These are phyloP conservation scores for Chrysolina oricalcia DNA, from an alignment of 2,888 invertebrate genomes.

Conservation along the genomic window DNA sequence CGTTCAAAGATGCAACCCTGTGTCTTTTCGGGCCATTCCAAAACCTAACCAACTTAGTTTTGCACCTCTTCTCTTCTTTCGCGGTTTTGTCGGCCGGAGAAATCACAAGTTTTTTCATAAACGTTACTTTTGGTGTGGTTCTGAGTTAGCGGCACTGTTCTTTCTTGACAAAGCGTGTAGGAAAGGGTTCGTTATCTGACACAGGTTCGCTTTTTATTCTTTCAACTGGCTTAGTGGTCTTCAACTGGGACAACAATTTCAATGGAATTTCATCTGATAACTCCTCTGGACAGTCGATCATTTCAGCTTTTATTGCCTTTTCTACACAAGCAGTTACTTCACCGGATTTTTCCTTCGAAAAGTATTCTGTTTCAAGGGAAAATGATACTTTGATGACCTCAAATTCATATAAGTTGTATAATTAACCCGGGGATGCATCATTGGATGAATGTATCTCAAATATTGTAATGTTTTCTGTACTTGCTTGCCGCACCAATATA, in stretches of 20 bases:
- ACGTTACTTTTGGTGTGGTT: slow-evolving; percentile 54
- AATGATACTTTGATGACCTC: too few relatives aligned
- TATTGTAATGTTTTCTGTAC: too few relatives aligned
- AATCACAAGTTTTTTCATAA: slow-evolving; percentile 55
- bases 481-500: too few relatives aligned
- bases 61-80: slow-evolving; percentile 49
- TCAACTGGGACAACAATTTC: slow-evolving; percentile 6
- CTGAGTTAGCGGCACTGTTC: slow-evolving; percentile 47
- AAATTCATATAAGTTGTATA: too few relatives aligned
- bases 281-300: slow-evolving; percentile 22
- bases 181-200: slow-evolving; percentile 41
- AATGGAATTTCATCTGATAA: slow-evolving; percentile 58
- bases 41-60: slow-evolving; percentile 74
- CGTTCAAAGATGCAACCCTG: slow-evolving; percentile 91
- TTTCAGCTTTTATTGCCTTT: slow-evolving; percentile 36
- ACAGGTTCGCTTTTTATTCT: slow-evolving; percentile 29
- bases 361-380: not conserved
- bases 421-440: too few relatives aligned
- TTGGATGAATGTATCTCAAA: too few relatives aligned
- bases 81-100: slow-evolving; percentile 41
- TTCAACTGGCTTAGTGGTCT: slow-evolving; percentile 35
- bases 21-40: slow-evolving; percentile 88
- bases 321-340: not conserved
- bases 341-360: not conserved
- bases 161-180: slow-evolving; percentile 6